A percentile compares a stretch with the other conserved stretches of the same genome.
Evolutionary conservation across 1,140 invertebrate species (phyloP).

Genomic region (Diuraphis noxia): DNA sequence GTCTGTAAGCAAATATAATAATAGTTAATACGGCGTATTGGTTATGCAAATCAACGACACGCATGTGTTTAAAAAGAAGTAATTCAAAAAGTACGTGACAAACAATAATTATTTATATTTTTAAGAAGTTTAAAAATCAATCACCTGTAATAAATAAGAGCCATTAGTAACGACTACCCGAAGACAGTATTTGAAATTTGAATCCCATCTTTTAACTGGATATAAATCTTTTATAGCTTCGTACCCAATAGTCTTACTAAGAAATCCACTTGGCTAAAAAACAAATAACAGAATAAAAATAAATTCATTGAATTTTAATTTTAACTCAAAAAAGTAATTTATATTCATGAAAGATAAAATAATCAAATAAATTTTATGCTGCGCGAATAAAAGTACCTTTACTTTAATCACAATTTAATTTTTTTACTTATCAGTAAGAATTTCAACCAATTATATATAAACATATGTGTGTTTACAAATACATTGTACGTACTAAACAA

Average conservation of each 20-base stretch:
- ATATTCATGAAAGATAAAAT: not conserved
- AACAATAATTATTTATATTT: not conserved
- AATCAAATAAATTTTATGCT: not conserved
- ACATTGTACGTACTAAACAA: not conserved
- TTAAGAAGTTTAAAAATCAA: constrained; percentile 2
- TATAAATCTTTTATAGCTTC: constrained; percentile 79
- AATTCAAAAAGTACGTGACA: not conserved
- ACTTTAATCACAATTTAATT: not conserved
- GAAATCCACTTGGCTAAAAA: constrained; percentile 36
- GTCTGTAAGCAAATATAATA: constrained; percentile 63
- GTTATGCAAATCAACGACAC: constrained; percentile 24
- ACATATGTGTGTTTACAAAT: no score
- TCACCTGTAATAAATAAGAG: constrained; percentile 74
- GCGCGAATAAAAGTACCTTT: not conserved
- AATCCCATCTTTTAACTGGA: constrained; percentile 78
- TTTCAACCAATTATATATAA: no score
- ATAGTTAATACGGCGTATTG: not conserved
- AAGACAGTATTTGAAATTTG: constrained; percentile 78
- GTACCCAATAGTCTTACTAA: constrained; percentile 61
- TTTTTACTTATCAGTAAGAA: no score
- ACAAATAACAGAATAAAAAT: not conserved
- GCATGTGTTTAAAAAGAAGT: not conserved
- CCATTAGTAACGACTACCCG: constrained; percentile 77
- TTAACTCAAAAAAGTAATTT: not conserved
- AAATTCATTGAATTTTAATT: not conserved